Evolutionary conservation across 2,113 vertebrate species (phyloP), one percentile per base, ranked within the genome.

Genomic region (Cettia cetti): DNA sequence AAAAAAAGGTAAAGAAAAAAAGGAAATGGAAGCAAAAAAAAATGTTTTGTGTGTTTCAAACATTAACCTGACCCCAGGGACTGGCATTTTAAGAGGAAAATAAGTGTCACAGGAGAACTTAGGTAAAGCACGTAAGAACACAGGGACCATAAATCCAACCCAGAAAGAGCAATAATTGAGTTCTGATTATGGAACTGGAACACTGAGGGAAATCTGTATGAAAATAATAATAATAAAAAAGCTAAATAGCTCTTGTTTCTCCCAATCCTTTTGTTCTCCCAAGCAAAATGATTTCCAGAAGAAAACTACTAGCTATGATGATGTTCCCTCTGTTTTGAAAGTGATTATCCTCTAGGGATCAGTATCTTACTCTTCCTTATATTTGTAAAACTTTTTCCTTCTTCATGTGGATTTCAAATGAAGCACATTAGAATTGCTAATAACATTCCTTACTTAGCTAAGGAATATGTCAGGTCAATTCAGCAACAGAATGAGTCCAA

Each of bases 361-460:
- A 37, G 63, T 63, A 59, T 82, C 69, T 81, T 65, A 37, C 22
- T 69, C 19, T 68, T 84, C 23, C 33, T 54, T 92, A n/a, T 44
- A 61, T 70, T 85, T 92, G 27, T 13, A 77, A 78, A 94, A 94
- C 47, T 75, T 93, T 85, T 72, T 54, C 6, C 18, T 79, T 93
- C 66, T 86, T 40, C 56, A 71, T 71, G 60, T 61, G n/a, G 10
- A 31, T 92, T 93, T 88, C 56, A 89, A 93, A 87, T 66, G 52
- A 96, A 94, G 13, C 30, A 44, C 8, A 90, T 92, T 90, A 88
- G 66, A 95, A 85, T 96, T 95, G 81, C 71, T 90, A 94, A 96
- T 66, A 71, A 65, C 24, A 44, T 59, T 44, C 35, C 47, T 93
- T 89, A 64, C 74, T 94, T 85, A 91, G 82, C 71, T 95, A 57